These are phyloP conservation scores for Takifugu bimaculatus DNA, from an alignment of 2,113 vertebrate genomes.

Conservation along the genomic window DNA sequence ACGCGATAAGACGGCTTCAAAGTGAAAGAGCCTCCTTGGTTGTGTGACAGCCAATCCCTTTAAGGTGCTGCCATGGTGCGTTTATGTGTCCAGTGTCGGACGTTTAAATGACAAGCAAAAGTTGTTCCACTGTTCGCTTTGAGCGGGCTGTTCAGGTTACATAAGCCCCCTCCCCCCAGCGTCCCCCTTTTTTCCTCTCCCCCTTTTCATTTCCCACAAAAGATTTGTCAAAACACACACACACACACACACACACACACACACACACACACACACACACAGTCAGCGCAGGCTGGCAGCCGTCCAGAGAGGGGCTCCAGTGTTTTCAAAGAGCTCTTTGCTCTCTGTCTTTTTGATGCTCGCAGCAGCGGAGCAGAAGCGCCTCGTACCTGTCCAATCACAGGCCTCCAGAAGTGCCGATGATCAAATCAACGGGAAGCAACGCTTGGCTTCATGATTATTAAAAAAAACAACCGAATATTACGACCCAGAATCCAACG, in stretches of 20 bases:
- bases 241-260: constrained; percentile 16
- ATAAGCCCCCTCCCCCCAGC: constrained; percentile 32
- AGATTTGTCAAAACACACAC: constrained; percentile 41
- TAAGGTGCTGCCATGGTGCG: constrained; percentile 25
- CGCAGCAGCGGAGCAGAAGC: constrained; percentile 48
- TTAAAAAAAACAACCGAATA: too few species aligned
- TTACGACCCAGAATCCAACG: too few species aligned
- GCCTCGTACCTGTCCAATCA: constrained; percentile 22
- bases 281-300: constrained; percentile 50
- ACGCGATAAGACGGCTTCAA: constrained; percentile 46
- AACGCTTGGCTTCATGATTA: too few species aligned
- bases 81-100: constrained; percentile 1
- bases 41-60: constrained; percentile 44
- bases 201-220: constrained; percentile 49
- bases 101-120: neutral
- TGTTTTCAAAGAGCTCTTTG: constrained; percentile 66
- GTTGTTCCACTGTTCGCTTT: neutral
- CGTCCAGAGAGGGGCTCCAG: constrained; percentile 58
- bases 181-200: neutral
- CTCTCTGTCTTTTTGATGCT: constrained; percentile 59
- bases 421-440: too few species aligned
- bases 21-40: constrained; percentile 17
- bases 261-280: constrained; percentile 40
- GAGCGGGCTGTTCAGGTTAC: constrained; percentile 56
- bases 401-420: too few species aligned